Evolutionary conservation across 2,888 invertebrate species (phyloP).

Genomic region (Trichacis sp.): DNA sequence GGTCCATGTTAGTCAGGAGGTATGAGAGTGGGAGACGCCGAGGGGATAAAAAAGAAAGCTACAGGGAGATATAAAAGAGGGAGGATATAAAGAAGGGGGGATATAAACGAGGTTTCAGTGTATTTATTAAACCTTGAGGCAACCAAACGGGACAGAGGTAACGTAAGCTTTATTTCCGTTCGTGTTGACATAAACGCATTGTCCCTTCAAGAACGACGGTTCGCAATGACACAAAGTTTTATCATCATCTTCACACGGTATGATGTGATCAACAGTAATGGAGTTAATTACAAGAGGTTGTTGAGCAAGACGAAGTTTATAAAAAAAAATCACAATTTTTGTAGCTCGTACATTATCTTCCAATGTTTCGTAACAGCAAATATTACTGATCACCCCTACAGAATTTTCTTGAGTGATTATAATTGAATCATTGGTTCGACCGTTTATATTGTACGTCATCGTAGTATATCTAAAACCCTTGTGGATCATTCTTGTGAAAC

Average conservation of each 20-base stretch:
- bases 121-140: too few species aligned
- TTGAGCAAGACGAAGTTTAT: background rate
- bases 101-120: too few species aligned
- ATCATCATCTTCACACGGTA: background rate
- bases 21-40: too few species aligned
- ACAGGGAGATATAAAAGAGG: too few species aligned
- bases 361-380: background rate
- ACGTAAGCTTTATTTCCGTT: too few species aligned
- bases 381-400: conserved; percentile 16
- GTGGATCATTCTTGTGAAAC: conserved; percentile 17
- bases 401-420: conserved; percentile 10
- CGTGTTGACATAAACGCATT: background rate
- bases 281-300: background rate
- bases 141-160: too few species aligned
- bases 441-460: conserved; percentile 4
- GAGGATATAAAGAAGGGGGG: too few species aligned
- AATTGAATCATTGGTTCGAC: conserved; percentile 18
- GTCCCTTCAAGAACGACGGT: background rate
- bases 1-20: too few species aligned
- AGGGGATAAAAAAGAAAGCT: too few species aligned
- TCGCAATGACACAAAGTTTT: background rate
- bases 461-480: conserved; percentile 17
- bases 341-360: background rate
- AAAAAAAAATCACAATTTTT: too few species aligned
- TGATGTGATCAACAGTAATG: background rate